A percentile compares a stretch with the other conserved stretches of the same genome.
phyloP scores from a whole-genome alignment of 2,113 vertebrate species.

The Alosa alosa region DNA sequence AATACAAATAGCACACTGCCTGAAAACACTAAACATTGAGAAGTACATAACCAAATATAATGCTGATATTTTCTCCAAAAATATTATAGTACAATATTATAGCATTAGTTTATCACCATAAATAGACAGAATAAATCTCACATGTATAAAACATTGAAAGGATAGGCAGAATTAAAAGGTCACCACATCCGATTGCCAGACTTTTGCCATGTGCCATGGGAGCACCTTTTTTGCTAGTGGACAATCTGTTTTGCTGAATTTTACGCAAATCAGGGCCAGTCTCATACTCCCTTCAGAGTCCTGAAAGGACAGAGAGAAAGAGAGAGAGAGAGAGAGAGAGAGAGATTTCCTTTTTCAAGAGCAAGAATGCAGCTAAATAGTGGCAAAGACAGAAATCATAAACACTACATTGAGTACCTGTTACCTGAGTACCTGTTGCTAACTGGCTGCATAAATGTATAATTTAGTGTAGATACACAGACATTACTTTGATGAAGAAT shows the following conservation, averaged over 20 bases:
- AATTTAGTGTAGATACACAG: neutral
- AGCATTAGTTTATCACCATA: neutral
- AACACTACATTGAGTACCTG: too few species aligned
- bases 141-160: neutral
- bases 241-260: neutral
- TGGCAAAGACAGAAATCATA: too few species aligned
- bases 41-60: neutral
- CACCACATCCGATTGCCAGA: neutral
- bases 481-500: too few species aligned
- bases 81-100: neutral
- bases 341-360: neutral
- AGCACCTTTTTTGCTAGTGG: neutral
- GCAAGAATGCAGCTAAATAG: too few species aligned
- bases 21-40: neutral
- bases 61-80: neutral
- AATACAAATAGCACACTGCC: neutral
- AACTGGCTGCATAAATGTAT: neutral
- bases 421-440: too few species aligned
- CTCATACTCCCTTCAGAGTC: neutral
- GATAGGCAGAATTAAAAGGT: neutral
- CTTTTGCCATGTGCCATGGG: neutral
- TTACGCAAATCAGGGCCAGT: neutral
- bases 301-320: neutral
- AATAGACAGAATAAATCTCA: neutral
- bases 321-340: neutral